Conservation (phyloP, 2,888 invertebrate species). For the Limnephilus lunatus region DNA sequence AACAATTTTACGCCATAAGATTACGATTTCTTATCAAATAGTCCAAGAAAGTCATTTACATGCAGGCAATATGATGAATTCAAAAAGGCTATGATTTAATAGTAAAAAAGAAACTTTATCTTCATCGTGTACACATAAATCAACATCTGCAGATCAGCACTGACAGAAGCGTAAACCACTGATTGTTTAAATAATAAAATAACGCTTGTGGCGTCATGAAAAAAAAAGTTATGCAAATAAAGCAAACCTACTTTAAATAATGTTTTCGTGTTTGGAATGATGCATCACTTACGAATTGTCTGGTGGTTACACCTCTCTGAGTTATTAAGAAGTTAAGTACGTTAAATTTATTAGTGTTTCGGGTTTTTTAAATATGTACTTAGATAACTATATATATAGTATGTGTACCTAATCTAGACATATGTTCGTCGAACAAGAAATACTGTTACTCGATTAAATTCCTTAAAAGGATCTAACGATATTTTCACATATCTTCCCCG, state of each 20-base stretch:
- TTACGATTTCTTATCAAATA: too few species aligned
- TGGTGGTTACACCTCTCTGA: conserved; percentile 34
- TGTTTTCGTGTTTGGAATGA: conserved; percentile 13
- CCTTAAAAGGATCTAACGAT: too few species aligned
- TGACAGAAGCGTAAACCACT: conserved; percentile 22
- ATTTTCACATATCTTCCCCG: too few species aligned
- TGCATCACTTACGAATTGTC: conserved; percentile 40
- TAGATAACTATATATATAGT: too few species aligned
- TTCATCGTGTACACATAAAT: neutral
- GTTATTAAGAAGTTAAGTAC: neutral
- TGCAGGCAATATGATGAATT: neutral
- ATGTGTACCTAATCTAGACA: too few species aligned
- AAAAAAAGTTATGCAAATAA: conserved; percentile 29
- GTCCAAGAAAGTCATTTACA: too few species aligned
- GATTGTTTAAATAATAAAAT: neutral
- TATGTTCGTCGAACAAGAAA: too few species aligned
- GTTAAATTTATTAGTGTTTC: neutral
- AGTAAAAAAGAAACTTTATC: neutral
- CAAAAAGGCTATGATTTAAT: neutral
- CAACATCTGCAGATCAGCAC: neutral
- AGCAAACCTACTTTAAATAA: neutral
- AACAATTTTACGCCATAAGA: too few species aligned
- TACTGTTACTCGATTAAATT: too few species aligned
- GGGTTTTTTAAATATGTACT: neutral
- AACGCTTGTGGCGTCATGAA: conserved; percentile 7